Evolutionary conservation across 2,113 vertebrate genomes (phyloP), one percentile per base, ranked within the genome.

Genomic region (Elaphurus davidianus): DNA sequence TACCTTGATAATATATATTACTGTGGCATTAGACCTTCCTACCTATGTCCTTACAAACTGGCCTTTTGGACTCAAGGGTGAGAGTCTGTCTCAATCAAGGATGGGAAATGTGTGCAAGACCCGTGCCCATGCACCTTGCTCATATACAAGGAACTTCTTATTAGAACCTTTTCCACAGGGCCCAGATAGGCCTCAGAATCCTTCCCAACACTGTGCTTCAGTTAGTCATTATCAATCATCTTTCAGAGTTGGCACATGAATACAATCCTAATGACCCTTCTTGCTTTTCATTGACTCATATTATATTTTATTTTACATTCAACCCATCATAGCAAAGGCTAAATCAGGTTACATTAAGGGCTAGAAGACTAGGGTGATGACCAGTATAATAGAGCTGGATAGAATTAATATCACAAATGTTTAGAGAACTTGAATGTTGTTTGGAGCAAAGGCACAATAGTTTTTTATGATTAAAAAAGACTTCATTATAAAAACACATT

Each of bases 221-320:
- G 25, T 85, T 54, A 55, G 36, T 47, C 15, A 57, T 64, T 52
- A 30, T 16, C 57, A 59, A 17, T 94, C 33, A 71, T 27, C 47
- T 96, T 45, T 89, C 40, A n/a, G 87, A 74, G 62, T 47, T 92
- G 52, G 17, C 36, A 67, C 8, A 67, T 13, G 74, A 67, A 10
- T 67, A 30, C 12, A 62, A 60, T 52, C 2, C 13, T 82, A 57
- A 82, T 81, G 55, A 43, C 9, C 19, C 67, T 84, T 54, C 74
- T 83, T 67, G 23, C 0, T 82, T 92, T 83, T 90, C 67, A 71
- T 40, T 87, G n/a, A 36, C 50, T 90, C 57, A 7, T 62, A 85
- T 71, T 91, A 43, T 11, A 16, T 74, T 67, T 82, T 89, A 76
- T 94, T 91, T 95, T 79, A 60, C 52, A 81, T 90, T 97, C 87